Percentiles rank a stretch among this genome's conserved stretches.
Conservation (phyloP, 92 coral and sea anemone genomes). For the Virgularia gustaviana region DNA sequence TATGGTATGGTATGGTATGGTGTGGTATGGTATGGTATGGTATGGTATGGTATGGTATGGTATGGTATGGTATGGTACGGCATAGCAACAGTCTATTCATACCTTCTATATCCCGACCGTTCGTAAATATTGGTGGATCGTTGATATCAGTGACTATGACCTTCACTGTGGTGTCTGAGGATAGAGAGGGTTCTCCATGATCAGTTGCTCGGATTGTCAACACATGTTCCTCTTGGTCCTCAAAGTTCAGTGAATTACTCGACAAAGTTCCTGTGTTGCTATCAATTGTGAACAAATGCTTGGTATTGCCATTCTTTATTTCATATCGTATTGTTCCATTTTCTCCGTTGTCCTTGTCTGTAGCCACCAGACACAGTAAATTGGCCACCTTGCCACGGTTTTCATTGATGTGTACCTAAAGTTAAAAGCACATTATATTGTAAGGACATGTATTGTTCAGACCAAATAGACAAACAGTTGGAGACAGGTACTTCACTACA, state of each 20-base stretch:
- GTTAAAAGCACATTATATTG: neutral
- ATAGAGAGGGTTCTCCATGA: slow-evolving; percentile 36
- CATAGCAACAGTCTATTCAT: too few species aligned
- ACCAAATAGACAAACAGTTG: too few species aligned
- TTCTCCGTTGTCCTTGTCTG: slow-evolving; percentile 68
- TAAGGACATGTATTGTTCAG: neutral
- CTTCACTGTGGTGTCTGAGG: slow-evolving; percentile 43
- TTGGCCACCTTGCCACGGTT: slow-evolving; percentile 58
- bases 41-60: neutral
- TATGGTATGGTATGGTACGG: too few species aligned
- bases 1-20: too few species aligned
- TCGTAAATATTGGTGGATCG: slow-evolving; percentile 69
- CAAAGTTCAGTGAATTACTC: slow-evolving; percentile 63
- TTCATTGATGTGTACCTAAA: slow-evolving; percentile 54
- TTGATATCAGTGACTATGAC: slow-evolving; percentile 54
- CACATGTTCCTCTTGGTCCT: slow-evolving; percentile 48
- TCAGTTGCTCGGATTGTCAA: slow-evolving; percentile 65
- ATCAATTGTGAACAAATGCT: slow-evolving; percentile 52
- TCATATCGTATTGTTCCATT: slow-evolving; percentile 55
- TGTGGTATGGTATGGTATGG: too few species aligned
- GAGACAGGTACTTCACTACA: too few species aligned
- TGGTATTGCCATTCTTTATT: slow-evolving; percentile 46
- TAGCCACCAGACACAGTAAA: slow-evolving; percentile 75
- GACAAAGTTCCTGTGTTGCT: slow-evolving; percentile 58
- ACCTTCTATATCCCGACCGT: slow-evolving; percentile 36